These are phyloP conservation scores for Drosophila nikananu DNA, from an alignment of 1,140 invertebrate species.

Conservation along the genomic window DNA sequence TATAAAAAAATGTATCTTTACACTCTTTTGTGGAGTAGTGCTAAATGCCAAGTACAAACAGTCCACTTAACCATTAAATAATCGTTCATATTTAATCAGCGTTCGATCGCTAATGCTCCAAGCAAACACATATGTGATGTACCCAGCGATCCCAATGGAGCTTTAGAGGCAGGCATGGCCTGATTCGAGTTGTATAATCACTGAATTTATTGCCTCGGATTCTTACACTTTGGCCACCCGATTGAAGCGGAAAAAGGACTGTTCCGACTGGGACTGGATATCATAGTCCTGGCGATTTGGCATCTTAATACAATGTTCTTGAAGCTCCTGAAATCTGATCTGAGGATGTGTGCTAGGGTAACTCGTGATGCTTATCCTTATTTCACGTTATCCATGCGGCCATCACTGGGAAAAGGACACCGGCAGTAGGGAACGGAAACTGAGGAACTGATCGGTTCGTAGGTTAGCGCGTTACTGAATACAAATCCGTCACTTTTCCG, in stretches of 20 bases:
- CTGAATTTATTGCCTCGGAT: not conserved
- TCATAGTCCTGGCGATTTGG: slow-evolving; percentile 69
- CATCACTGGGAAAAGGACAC: slow-evolving; percentile 42
- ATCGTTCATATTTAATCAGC: slow-evolving; percentile 74
- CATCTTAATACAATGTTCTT: slow-evolving; percentile 34
- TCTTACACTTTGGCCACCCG: slow-evolving; percentile 84
- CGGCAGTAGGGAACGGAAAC: not conserved
- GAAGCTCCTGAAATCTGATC: slow-evolving; percentile 18
- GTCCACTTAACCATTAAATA: slow-evolving; percentile 61
- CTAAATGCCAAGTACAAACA: slow-evolving; percentile 46
- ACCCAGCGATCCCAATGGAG: slow-evolving; percentile 19
- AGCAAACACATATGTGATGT: slow-evolving; percentile 44
- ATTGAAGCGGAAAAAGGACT: slow-evolving; percentile 69
- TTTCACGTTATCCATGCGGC: slow-evolving; percentile 64
- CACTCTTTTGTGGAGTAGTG: slow-evolving; percentile 27
- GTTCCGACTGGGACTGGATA: slow-evolving; percentile 73
- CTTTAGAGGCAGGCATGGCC: slow-evolving; percentile 19
- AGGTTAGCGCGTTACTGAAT: slow-evolving; percentile 52
- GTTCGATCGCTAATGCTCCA: slow-evolving; percentile 57
- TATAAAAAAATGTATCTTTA: slow-evolving; percentile 7
- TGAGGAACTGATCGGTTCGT: slow-evolving; percentile 58
- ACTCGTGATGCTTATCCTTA: slow-evolving; percentile 24
- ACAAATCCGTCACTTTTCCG: slow-evolving; percentile 14
- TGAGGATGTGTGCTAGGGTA: slow-evolving; percentile 16
- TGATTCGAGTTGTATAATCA: slow-evolving; percentile 37